Conservation (phyloP, 2,888 invertebrate genomes). For the Disparrhopalites patrizii region DNA sequence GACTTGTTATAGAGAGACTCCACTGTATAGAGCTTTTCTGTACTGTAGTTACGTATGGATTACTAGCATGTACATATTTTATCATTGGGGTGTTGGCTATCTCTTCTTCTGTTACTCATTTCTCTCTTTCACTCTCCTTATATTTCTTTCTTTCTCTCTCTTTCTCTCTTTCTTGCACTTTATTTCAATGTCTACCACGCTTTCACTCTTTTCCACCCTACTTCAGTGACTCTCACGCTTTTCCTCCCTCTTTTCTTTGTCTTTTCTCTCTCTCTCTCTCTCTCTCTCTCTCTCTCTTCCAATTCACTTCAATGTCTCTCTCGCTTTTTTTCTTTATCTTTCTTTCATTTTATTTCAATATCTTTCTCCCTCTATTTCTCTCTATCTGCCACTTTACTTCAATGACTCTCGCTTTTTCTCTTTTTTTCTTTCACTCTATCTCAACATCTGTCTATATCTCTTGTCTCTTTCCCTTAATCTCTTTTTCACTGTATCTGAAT, state of each 20-base stretch:
- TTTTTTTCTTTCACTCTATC: not conserved
- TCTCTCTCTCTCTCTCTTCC: not conserved
- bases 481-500: too few relatives aligned
- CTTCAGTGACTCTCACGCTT: not conserved
- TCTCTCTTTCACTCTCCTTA: not conserved
- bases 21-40: too few relatives aligned
- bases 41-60: not conserved
- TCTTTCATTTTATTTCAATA: not conserved
- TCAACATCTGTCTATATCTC: too few relatives aligned
- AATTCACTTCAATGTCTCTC: not conserved
- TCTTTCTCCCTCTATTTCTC: not conserved
- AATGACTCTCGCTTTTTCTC: too few relatives aligned
- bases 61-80: conserved; percentile 7
- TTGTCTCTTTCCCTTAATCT: too few relatives aligned
- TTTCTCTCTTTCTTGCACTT: not conserved
- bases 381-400: too few relatives aligned
- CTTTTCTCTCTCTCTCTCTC: not conserved
- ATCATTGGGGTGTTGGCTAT: conserved; percentile 17
- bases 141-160: too few relatives aligned
- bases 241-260: not conserved
- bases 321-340: not conserved
- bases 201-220: not conserved
- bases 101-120: not conserved
- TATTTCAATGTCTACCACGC: not conserved
- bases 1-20: too few relatives aligned